Conservation (phyloP, 2,888 invertebrate genomes). For the Cephus nigrinus region DNA sequence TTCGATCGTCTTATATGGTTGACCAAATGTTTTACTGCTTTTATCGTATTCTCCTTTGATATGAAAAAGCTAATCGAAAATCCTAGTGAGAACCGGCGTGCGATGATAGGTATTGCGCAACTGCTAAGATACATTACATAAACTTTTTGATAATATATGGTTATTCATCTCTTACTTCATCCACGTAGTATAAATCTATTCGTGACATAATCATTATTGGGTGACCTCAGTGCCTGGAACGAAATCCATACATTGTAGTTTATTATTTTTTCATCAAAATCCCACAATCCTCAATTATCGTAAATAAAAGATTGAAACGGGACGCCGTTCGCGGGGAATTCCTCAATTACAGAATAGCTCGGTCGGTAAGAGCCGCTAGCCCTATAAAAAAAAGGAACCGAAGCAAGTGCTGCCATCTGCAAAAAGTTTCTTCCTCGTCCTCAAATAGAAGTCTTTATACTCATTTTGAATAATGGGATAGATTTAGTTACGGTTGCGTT, state of each 20-base stretch:
- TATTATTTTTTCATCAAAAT: background rate
- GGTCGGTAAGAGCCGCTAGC: background rate
- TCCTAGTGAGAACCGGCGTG: conserved; percentile 11
- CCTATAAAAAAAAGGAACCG: background rate
- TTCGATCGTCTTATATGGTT: conserved; percentile 15
- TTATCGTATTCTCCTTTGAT: background rate
- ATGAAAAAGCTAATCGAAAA: background rate
- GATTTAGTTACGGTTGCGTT: background rate
- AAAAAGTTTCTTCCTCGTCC: background rate
- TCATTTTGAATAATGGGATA: background rate
- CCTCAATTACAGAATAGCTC: background rate
- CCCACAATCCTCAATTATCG: background rate
- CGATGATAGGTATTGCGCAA: conserved; percentile 27
- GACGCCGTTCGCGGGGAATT: background rate
- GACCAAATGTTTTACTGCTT: conserved; percentile 22
- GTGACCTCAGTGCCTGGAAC: background rate
- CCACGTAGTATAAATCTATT: background rate
- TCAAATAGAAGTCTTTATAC: background rate
- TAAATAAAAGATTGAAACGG: background rate
- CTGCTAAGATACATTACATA: conserved; percentile 26
- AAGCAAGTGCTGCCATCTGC: background rate
- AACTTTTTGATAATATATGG: conserved; percentile 1
- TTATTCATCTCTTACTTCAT: background rate
- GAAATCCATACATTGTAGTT: background rate
- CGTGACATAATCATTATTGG: background rate